Evolutionary conservation across 2,888 invertebrate genomes (phyloP), one percentile per base, ranked within the genome.

Genomic region (Myathropa florea): DNA sequence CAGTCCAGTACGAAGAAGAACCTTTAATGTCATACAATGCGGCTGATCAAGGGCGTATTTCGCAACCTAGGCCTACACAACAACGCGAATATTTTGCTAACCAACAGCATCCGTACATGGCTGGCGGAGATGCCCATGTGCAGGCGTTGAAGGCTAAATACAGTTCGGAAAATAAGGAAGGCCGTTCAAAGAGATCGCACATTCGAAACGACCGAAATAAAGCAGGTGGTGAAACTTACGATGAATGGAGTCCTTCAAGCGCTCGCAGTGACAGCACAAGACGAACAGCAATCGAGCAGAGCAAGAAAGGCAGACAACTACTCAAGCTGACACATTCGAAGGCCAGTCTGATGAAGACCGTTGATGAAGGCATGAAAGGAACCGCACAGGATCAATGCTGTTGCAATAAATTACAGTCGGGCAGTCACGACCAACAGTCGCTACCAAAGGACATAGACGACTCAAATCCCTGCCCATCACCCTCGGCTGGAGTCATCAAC

Each of bases 401-500:
- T 9, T 64, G 26, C 3, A 21, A 18, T 53, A n/a, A 7, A n/a
- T 23, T n/a, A 3, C 14, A 4, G 6, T 9, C 28, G 21, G n/a
- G 24, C 2, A 30, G 6, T n/a, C 46, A 59, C 18, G 53, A n/a
- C 9, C 14, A 0, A 53, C 14, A 21, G 6, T 6, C 14, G 12
- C 4, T 10, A 12, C 14, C 53, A 18, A 71, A 39, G n/a, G 36
- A 82, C 0, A 24, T 36, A 0, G 10, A 70, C 0, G 53, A 68
- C 0, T 39, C 28, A 1, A 36, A 46, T 33, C 24, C 46, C 6
- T 65, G 75, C 21, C 26, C 78, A 7, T 57, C 70, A 10, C 30
- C 53, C n/a, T 78, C 86, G 6, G 86, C 86, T 65, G 91, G 90
- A 67, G 55, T 91, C 0, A 89, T 91, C 1, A 89, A 84, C 28